Evolutionary conservation across 2,888 invertebrate genomes (phyloP), one percentile per base, ranked within the genome.

Genomic region (Crossocerus cetratus): DNA sequence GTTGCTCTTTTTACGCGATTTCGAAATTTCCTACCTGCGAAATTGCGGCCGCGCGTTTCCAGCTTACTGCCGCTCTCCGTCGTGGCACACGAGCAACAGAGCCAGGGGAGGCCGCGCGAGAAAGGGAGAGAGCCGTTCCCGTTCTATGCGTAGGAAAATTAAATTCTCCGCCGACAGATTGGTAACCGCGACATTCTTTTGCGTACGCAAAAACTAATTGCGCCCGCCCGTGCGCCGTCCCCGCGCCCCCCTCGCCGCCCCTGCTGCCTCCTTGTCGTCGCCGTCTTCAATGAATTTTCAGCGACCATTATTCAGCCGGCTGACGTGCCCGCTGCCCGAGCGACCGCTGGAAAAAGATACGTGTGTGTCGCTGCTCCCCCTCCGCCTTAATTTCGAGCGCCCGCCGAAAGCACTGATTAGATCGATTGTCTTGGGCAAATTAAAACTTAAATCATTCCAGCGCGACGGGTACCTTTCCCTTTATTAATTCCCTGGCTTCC

Each of bases 111-210:
- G 5, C 8, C 8, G 32, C 3, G 32, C 11, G 32, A 8, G 32
- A 8, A 11, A 2, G 11, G 11, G 32, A 2, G 32, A 8, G 14
- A 49, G 49, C 49, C 49, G 0, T 11, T 73, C 67, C 68, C 71
- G 68, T 72, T 76, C 65, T 45, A 21, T 76, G 78, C 70, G 78
- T 74, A 76, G 71, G 76, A 78, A 81, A 81, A 80, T 80, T 74
- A 79, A 79, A 79, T 78, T 79, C 79, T 79, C 76, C 65, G 65
- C 20, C 71, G 79, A 78, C 79, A 76, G 78, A 78, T 79, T 67
- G 76, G 73, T 76, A 74, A 78, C 76, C 78, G 58, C 73, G 68
- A 73, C 79, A 79, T 79, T 78, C 79, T 79, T 62, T 62, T 65
- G 73, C 76, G 68, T 63, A 53, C 57, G 70, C 58, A 77, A 78